Evolutionary conservation across 64 coral and sea anemone genomes (phyloP).

Genomic region (Cladopsammia gracilis): DNA sequence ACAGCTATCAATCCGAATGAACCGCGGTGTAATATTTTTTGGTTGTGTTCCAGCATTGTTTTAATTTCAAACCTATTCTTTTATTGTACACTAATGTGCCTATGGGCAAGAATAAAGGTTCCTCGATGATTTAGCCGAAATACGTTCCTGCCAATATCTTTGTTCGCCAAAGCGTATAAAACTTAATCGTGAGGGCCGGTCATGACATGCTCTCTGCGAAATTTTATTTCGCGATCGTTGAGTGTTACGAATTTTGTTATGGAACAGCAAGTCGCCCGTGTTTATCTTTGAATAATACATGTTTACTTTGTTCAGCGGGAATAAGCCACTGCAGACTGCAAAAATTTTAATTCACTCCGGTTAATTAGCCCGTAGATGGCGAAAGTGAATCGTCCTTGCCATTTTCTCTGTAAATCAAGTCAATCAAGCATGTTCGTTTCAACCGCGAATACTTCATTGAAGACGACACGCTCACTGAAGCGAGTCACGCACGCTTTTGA

Average conservation of each 20-base stretch:
- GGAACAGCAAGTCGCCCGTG: neutral
- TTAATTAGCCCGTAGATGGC: neutral
- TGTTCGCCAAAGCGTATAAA: constrained; percentile 8
- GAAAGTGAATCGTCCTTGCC: neutral
- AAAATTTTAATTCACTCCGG: neutral
- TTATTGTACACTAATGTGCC: neutral
- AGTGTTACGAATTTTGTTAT: neutral
- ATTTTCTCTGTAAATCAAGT: neutral
- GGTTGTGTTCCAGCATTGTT: constrained; percentile 81
- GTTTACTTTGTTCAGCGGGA: constrained; percentile 1
- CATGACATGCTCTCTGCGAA: constrained; percentile 27
- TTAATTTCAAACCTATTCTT: neutral
- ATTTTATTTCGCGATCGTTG: constrained; percentile 21
- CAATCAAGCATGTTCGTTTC: constrained; percentile 15
- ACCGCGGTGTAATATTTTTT: constrained; percentile 24
- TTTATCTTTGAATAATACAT: constrained; percentile 27
- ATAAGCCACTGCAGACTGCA: neutral
- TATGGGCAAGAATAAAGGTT: neutral
- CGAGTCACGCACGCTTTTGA: constrained; percentile 25
- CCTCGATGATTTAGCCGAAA: neutral
- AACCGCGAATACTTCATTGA: neutral
- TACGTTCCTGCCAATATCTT: constrained; percentile 17
- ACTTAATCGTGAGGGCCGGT: neutral
- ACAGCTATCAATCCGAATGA: constrained; percentile 6
- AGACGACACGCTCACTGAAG: neutral